These are phyloP conservation scores for Oreohelix idahoensis DNA, from an alignment of 1,140 invertebrate species.

Conservation along the genomic window DNA sequence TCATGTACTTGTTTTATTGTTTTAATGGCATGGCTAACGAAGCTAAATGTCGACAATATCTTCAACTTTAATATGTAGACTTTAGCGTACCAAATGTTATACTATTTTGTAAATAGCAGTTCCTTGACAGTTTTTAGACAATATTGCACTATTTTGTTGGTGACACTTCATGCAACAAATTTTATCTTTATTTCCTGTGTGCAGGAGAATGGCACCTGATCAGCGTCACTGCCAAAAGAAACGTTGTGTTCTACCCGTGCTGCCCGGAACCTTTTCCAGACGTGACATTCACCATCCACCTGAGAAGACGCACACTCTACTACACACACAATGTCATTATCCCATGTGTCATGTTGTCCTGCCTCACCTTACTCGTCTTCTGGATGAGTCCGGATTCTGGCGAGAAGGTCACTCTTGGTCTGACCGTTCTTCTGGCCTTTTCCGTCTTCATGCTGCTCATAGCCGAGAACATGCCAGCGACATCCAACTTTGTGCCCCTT, in stretches of 20 bases:
- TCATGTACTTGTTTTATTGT: too few species aligned
- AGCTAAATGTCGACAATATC: too few species aligned
- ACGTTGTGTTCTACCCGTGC: slow-evolving; percentile 60
- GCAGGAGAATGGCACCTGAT: slow-evolving; percentile 77
- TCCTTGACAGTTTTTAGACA: too few species aligned
- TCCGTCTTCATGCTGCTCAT: slow-evolving; percentile 72
- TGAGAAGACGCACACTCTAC: slow-evolving; percentile 63
- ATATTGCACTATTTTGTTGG: too few species aligned
- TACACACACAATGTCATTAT: slow-evolving; percentile 69
- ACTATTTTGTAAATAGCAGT: too few species aligned
- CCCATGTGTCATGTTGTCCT: slow-evolving; percentile 68
- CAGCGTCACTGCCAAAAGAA: slow-evolving; percentile 62
- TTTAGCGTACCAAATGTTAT: too few species aligned
- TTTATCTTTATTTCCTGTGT: too few species aligned
- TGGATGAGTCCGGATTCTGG: slow-evolving; percentile 68
- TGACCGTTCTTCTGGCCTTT: slow-evolving; percentile 69
- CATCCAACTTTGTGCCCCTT: slow-evolving; percentile 65
- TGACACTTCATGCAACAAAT: too few species aligned
- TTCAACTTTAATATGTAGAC: too few species aligned
- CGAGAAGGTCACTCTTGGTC: slow-evolving; percentile 66
- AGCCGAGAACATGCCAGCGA: slow-evolving; percentile 71
- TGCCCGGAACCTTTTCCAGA: slow-evolving; percentile 76
- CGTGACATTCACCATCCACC: slow-evolving; percentile 75
- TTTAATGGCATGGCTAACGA: too few species aligned
- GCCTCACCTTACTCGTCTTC: slow-evolving; percentile 63